Evolutionary conservation across 2,797 vertebrate genomes (phyloP).

Genomic region (Coilia nasus): DNA sequence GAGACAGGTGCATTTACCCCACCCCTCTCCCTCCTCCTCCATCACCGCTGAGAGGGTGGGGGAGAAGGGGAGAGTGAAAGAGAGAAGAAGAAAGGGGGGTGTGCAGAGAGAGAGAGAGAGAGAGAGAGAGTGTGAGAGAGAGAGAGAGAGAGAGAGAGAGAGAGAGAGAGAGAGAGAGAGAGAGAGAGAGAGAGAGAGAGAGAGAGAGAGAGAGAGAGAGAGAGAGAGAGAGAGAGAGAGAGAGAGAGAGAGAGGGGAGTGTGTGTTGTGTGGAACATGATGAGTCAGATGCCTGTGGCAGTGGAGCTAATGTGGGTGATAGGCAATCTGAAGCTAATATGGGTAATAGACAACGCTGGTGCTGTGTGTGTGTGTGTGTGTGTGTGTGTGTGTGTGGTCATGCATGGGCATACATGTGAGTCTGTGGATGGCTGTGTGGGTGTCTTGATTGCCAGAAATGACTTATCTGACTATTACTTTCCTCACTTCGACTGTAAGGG

Average conservation of each 20-base stretch:
- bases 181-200: slow-evolving; percentile 4
- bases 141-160: neutral
- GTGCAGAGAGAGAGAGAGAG: too few species aligned
- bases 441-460: neutral
- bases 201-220: slow-evolving; percentile 14
- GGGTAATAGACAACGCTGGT: slow-evolving; percentile 13
- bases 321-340: neutral
- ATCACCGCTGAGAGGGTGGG: too few species aligned
- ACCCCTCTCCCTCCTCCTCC: neutral
- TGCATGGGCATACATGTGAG: too few species aligned
- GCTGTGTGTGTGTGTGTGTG: neutral
- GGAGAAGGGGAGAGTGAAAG: too few species aligned
- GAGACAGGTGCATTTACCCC: neutral
- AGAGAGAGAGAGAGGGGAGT: slow-evolving; percentile 28
- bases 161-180: neutral
- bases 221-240: slow-evolving; percentile 34
- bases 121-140: too few species aligned
- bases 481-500: too few species aligned
- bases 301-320: neutral
- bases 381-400: slow-evolving; percentile 17
- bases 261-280: neutral
- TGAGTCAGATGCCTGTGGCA: slow-evolving; percentile 16
- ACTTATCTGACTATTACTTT: too few species aligned
- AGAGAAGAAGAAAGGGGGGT: too few species aligned
- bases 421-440: neutral